Percentiles rank a stretch among this genome's conserved stretches.
These are phyloP conservation scores for Indicator indicator DNA, from an alignment of 2,113 vertebrate genomes.

Conservation along the genomic window DNA sequence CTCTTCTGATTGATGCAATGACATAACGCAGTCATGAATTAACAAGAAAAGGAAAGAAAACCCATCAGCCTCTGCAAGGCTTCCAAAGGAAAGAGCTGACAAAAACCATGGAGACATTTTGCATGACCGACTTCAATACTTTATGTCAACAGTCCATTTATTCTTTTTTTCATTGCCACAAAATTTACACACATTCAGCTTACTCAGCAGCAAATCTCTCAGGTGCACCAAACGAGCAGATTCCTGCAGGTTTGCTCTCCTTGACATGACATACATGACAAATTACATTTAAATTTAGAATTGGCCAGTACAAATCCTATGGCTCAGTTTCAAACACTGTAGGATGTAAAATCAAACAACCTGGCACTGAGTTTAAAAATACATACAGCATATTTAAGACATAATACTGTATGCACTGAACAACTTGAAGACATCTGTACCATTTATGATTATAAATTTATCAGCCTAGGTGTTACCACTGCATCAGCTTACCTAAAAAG, in stretches of 20 bases:
- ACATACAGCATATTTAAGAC: constrained; percentile 8
- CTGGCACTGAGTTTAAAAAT: constrained; percentile 52
- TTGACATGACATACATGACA: constrained; percentile 5
- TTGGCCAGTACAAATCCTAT: constrained; percentile 33
- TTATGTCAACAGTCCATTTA: constrained; percentile 44
- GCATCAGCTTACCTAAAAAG: not conserved
- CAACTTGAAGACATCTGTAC: constrained; percentile 21
- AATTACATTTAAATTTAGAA: constrained; percentile 62
- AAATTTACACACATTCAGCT: not conserved
- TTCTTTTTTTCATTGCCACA: constrained; percentile 57
- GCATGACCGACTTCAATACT: not conserved
- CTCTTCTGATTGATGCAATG: not conserved
- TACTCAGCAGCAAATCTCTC: constrained; percentile 2
- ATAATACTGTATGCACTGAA: constrained; percentile 12
- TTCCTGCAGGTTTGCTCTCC: constrained; percentile 31
- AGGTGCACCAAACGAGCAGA: constrained; percentile 28
- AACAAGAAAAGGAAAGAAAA: not conserved
- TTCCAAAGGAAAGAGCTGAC: constrained; percentile 2
- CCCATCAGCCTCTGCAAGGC: not conserved
- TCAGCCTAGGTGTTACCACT: not conserved
- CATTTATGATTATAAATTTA: not conserved
- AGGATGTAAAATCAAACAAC: constrained; percentile 27
- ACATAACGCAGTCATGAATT: not conserved
- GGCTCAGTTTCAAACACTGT: constrained; percentile 29
- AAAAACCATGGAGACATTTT: not conserved